phyloP scores from a whole-genome alignment of 2,888 invertebrate genomes.

The Drosophila fulvimacula region DNA sequence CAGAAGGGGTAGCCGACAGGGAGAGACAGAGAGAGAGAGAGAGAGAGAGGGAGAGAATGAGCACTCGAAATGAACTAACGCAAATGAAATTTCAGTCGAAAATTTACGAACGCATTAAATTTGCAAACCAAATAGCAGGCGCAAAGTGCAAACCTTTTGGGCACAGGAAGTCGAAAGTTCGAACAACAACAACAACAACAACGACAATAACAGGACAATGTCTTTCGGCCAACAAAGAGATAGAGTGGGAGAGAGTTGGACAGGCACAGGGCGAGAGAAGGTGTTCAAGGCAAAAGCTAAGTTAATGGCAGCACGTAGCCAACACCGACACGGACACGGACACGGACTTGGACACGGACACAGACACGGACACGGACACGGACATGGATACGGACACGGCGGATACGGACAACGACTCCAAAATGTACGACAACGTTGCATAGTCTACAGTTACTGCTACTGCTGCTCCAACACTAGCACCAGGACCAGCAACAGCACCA shows the following conservation, averaged over 20 bases:
- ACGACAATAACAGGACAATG: constrained; percentile 44
- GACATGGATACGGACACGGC: constrained; percentile 12
- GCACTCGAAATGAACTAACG: constrained; percentile 66
- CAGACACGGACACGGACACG: constrained; percentile 20
- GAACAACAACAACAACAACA: constrained; percentile 43
- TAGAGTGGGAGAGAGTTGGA: background rate
- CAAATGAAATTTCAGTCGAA: constrained; percentile 66
- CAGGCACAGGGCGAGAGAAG: background rate
- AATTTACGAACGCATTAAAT: constrained; percentile 71
- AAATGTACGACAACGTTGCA: constrained; percentile 37
- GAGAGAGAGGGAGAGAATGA: background rate
- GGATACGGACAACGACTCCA: constrained; percentile 28
- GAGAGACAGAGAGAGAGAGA: background rate
- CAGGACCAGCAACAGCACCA: constrained; percentile 28
- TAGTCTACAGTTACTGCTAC: constrained; percentile 5
- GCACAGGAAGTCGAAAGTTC: constrained; percentile 67
- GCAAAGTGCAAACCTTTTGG: constrained; percentile 65
- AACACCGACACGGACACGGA: constrained; percentile 21
- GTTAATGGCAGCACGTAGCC: constrained; percentile 69
- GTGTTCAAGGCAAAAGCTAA: constrained; percentile 41
- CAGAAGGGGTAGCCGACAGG: background rate
- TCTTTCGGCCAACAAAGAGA: constrained; percentile 20
- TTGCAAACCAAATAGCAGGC: constrained; percentile 69
- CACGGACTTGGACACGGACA: constrained; percentile 15
- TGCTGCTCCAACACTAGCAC: background rate